Conservation (phyloP, 2,888 invertebrate species). For the Drosophila phalerata region DNA sequence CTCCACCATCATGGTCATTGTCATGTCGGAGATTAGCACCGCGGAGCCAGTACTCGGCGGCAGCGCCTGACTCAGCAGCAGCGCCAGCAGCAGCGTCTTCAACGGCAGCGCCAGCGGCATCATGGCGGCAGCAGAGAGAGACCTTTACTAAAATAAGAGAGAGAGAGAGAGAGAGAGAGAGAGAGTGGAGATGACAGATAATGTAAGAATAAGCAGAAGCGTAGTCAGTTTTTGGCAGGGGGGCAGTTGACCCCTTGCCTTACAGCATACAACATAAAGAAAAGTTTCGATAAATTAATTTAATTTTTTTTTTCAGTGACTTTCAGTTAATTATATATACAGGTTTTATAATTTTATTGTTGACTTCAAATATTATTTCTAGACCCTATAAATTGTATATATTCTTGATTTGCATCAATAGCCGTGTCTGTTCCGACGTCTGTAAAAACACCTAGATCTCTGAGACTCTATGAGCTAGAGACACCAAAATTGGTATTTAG, state of each 20-base stretch:
- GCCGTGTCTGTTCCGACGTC: no score
- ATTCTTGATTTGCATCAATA: no score
- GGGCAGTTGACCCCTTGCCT: not conserved
- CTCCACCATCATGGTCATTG: constrained; percentile 89
- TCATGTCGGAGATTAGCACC: constrained; percentile 88
- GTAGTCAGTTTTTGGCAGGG: not conserved
- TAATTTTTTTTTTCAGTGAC: no score
- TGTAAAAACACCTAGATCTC: no score
- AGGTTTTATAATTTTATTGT: no score
- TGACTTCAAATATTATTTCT: no score
- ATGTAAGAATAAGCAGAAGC: constrained; percentile 3
- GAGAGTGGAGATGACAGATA: not conserved
- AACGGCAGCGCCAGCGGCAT: constrained; percentile 39
- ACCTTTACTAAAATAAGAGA: not conserved
- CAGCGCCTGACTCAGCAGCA: constrained; percentile 56
- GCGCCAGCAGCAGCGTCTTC: constrained; percentile 44
- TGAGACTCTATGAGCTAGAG: no score
- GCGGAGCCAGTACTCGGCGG: constrained; percentile 78
- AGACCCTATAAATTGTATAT: no score
- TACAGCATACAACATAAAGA: no score
- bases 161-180: constrained; percentile 1
- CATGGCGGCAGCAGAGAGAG: constrained; percentile 30
- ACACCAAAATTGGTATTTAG: no score
- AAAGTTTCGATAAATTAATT: no score
- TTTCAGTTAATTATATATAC: no score